Conservation (phyloP, 2,113 vertebrate genomes). For the Apodemus speciosus region DNA sequence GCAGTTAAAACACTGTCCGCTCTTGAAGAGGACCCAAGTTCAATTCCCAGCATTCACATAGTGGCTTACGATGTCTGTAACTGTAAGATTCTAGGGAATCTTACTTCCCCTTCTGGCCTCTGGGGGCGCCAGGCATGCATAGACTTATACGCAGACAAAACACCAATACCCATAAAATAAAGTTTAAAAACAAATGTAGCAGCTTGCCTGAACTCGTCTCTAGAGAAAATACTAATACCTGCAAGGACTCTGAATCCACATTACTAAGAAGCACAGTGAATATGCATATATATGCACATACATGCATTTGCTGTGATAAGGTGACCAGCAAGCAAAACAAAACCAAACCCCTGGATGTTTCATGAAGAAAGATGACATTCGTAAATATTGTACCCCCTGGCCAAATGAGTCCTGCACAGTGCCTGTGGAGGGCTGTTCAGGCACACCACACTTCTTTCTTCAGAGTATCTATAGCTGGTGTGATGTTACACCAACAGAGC, state of each 20-base stretch:
- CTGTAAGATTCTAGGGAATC: neutral
- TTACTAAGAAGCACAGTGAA: neutral
- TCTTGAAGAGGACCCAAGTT: neutral
- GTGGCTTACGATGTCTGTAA: neutral
- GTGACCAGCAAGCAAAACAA: neutral
- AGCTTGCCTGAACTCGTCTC: slow-evolving; percentile 46
- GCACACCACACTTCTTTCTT: neutral
- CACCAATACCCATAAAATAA: neutral
- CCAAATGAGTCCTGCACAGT: neutral
- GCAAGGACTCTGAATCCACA: slow-evolving; percentile 34
- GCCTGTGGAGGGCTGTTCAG: neutral
- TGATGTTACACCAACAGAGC: neutral
- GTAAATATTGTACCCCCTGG: neutral
- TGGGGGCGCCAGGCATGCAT: neutral
- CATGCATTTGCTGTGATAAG: neutral
- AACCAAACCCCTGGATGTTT: neutral
- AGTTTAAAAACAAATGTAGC: neutral
- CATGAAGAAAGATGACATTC: neutral
- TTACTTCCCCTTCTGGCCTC: neutral
- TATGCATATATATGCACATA: neutral
- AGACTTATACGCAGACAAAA: neutral
- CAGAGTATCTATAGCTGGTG: neutral
- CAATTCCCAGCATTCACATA: neutral
- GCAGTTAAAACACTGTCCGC: neutral
- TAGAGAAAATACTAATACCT: neutral